Evolutionary conservation across 2,797 vertebrate species (phyloP), one percentile per base, ranked within the genome.

Genomic region (Kryptolebias ocellatus): DNA sequence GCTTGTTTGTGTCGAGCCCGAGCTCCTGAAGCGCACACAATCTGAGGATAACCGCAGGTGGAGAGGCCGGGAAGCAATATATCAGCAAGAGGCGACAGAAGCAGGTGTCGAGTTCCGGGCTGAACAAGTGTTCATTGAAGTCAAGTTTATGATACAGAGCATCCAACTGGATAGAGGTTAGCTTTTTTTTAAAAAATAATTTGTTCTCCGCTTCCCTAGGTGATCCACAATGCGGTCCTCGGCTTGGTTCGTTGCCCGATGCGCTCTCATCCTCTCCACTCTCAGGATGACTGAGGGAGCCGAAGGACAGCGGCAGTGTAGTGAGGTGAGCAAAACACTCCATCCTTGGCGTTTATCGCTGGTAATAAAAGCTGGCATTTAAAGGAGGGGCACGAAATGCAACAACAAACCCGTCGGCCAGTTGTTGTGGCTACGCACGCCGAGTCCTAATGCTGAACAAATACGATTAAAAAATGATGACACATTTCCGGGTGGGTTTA

Each of bases 271-370:
- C 84, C 75, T 88, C 66, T 76, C 69, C 74, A n/a, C 62, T 55
- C 84, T 90, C 74, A 79, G 39, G 60, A 28, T 72, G 72, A 81
- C 67, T 60, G 83, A 79, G 61, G 80, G 74, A 60, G 68, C 74
- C 44, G 67, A 45, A 50, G 90, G 72, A 79, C 83, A 87, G 78
- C 91, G 80, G 27, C 87, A 61, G 76, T 95, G 94, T 64, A 81
- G 29, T 6, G 94, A 93, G 93, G 93, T 95, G 89, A 94, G 92
- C 88, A 56, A 7, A 42, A 65, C 64, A 17, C 1, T 11, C 51
- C n/a, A 2, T 54, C 17, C 15, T 18, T 15, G 2, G 2, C 18
- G n/a, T 57, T 59, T 49, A 20, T 42, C 11, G 12, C 16, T 24
- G 49, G 46, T 12, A 12, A 5, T 28, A 55, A 14, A 45, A 24